Base-by-base conservation (phyloP, 1,140 invertebrate species). In the Caerostris extrusa region DNA sequence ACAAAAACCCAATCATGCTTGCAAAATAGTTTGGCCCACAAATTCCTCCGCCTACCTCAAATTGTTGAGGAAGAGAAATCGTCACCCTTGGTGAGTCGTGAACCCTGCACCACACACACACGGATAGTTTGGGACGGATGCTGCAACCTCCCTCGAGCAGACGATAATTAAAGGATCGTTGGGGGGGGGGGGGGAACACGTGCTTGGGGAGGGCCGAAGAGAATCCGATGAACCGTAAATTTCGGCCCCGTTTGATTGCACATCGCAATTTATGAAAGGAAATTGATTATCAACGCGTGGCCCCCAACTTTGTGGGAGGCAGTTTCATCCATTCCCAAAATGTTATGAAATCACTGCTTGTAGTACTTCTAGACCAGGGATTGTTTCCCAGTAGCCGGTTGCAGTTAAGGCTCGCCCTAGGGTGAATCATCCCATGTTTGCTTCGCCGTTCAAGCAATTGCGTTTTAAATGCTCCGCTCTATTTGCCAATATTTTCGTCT, bases 181-280 rank as follows among this genome's bases (percentile, higher is more conserved):
- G 71, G 71, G 34, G 71, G 8, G 8, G 5, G 34, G 61, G 12
- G 14, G 61, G n/a, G 5, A 19, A 34, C 71, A 77, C 71, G 71
- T 77, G 71, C 50, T 34, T 77, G 50, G 19, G 5, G 34, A 50
- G 71, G 71, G 10, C 19, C 71, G 71, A 77, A 12, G 71, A 77
- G 71, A 53, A 77, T 50, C 71, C 34, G 34, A 50, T 77, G 71
- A 77, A 77, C 71, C 71, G 71, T 77, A 77, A 77, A 77, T 77
- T 77, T 77, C 10, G 34, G 34, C 71, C 71, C 71, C 71, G 71
- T 50, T 34, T 77, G 71, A 77, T 77, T 77, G 71, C 71, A 77
- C 71, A 77, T 77, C 34, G 71, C 71, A 77, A 77, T 77, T 77
- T 77, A 77, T 77, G 34, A 77, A 77, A 77, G 71, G 71, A 77